Conservation (phyloP, 2,888 invertebrate species). For the Ptychoptera albimana region DNA sequence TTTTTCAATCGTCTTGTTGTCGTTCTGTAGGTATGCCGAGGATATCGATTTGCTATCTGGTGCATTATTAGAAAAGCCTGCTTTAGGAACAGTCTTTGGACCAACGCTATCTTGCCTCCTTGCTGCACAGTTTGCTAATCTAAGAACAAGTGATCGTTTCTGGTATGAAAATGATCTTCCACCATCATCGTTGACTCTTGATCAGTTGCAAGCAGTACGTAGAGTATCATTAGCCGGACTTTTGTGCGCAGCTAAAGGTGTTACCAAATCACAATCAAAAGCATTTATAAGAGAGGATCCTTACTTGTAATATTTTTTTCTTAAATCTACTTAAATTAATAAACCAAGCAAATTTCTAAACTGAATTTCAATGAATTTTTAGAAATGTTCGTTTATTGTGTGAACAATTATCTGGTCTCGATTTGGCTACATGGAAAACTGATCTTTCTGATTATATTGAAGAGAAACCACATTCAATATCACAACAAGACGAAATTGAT, state of each 20-base stretch:
- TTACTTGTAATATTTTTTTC: slow-evolving; percentile 49
- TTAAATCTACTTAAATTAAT: neutral
- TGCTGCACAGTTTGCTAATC: slow-evolving; percentile 62
- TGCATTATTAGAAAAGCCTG: slow-evolving; percentile 64
- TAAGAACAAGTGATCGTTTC: slow-evolving; percentile 78
- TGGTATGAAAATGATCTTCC: slow-evolving; percentile 94
- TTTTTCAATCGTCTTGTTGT: neutral
- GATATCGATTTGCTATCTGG: slow-evolving; percentile 78
- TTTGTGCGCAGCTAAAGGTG: slow-evolving; percentile 55
- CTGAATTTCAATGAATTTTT: slow-evolving; percentile 7
- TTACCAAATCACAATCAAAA: slow-evolving; percentile 64
- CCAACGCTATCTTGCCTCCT: slow-evolving; percentile 79
- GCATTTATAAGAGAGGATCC: slow-evolving; percentile 74
- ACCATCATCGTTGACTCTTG: slow-evolving; percentile 61
- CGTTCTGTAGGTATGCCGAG: slow-evolving; percentile 38
- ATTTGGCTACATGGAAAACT: slow-evolving; percentile 55
- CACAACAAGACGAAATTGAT: slow-evolving; percentile 36
- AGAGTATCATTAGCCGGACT: slow-evolving; percentile 65
- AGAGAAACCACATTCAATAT: slow-evolving; percentile 23
- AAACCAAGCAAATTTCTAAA: neutral
- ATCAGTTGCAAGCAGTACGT: slow-evolving; percentile 65
- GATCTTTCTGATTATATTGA: slow-evolving; percentile 32
- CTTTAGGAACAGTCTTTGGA: slow-evolving; percentile 68
- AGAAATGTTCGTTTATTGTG: slow-evolving; percentile 61
- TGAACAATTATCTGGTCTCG: slow-evolving; percentile 50